Percentiles rank a stretch among this genome's conserved stretches.
phyloP scores from a whole-genome alignment of 1,140 invertebrate species.

The Triops longicaudatus region DNA sequence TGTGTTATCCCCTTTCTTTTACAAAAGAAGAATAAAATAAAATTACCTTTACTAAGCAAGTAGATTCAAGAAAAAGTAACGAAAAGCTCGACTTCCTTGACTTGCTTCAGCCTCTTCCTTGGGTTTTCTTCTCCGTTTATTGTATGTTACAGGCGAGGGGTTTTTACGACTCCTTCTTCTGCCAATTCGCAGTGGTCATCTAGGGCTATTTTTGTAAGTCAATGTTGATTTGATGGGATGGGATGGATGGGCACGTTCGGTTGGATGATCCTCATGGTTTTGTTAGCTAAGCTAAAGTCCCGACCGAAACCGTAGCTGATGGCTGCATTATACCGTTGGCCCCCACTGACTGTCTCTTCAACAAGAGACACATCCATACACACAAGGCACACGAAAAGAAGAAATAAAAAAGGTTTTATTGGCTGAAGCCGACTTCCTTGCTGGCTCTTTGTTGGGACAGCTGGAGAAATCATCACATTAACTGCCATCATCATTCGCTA shows the following conservation, averaged over 20 bases:
- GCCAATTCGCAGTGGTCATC: background rate
- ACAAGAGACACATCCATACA: background rate
- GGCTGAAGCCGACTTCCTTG: too few relatives aligned
- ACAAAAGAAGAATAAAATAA: too few relatives aligned
- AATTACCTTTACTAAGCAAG: too few relatives aligned
- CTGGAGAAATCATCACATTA: background rate
- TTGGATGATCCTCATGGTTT: background rate
- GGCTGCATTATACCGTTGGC: conserved; percentile 1
- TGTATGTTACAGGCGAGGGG: conserved; percentile 6
- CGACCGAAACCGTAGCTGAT: background rate
- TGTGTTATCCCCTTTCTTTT: too few relatives aligned
- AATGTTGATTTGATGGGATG: conserved; percentile 7
- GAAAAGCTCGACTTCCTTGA: too few relatives aligned
- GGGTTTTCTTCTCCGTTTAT: background rate
- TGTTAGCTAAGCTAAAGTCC: background rate
- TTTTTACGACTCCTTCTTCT: background rate
- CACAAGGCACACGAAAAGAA: too few relatives aligned
- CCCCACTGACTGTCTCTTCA: background rate
- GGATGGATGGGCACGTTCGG: background rate
- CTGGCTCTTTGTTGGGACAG: background rate
- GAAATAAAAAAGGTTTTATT: too few relatives aligned
- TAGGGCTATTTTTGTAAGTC: background rate
- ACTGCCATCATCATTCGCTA: background rate
- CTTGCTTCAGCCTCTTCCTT: too few relatives aligned
- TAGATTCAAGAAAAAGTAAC: too few relatives aligned